Conservation (phyloP, 2,888 invertebrate genomes). For the Rhimphoctona megacephalus region DNA sequence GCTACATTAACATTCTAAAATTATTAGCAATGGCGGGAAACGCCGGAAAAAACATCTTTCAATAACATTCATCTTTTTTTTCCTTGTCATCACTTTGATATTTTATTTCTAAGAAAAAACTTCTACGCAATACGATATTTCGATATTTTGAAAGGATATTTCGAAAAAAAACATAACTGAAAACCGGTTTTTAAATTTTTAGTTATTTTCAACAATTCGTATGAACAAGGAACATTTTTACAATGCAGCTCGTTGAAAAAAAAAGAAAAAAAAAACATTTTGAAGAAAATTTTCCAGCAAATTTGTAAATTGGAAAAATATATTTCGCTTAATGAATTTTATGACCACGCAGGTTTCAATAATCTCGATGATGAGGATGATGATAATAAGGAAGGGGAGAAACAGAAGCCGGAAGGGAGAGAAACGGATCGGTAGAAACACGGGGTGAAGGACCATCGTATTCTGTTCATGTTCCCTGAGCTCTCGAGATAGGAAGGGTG, state of each 20-base stretch:
- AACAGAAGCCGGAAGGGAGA: slow-evolving; percentile 29
- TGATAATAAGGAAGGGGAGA: slow-evolving; percentile 4
- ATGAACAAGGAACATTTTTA: neutral
- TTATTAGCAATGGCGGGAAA: neutral
- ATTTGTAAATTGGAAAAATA: neutral
- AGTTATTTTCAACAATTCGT: neutral
- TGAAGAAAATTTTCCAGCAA: neutral
- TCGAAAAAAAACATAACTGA: neutral
- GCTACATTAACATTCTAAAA: slow-evolving; percentile 10
- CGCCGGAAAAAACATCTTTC: neutral
- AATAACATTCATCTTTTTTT: neutral
- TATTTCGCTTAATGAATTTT: neutral
- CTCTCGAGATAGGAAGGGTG: slow-evolving; percentile 70
- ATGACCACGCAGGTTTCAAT: slow-evolving; percentile 20
- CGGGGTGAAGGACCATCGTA: slow-evolving; percentile 23
- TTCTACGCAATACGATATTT: too few relatives aligned
- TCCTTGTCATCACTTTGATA: neutral
- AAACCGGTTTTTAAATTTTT: neutral
- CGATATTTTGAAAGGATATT: neutral
- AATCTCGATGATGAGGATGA: slow-evolving; percentile 35
- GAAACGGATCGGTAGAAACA: slow-evolving; percentile 35
- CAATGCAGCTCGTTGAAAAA: neutral
- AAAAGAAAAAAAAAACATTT: neutral
- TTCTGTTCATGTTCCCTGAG: neutral
- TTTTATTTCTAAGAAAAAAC: neutral